These are phyloP conservation scores for Hylyphantes graminicola DNA, from an alignment of 1,140 invertebrate species.

Conservation along the genomic window DNA sequence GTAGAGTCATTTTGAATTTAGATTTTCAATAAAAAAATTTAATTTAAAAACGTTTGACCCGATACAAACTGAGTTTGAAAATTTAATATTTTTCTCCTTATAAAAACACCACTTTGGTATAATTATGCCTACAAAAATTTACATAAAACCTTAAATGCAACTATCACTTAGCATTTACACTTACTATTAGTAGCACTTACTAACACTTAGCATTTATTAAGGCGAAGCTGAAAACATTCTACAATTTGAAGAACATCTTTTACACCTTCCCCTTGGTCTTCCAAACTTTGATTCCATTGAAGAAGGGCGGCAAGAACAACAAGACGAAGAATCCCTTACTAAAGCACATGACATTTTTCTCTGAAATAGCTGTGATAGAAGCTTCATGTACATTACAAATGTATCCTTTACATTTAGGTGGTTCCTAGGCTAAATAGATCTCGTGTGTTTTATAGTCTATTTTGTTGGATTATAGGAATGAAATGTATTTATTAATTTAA, in stretches of 20 bases:
- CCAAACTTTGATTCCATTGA: conserved; percentile 78
- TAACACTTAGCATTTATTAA: conserved; percentile 63
- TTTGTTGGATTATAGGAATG: not conserved
- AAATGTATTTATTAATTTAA: conserved; percentile 1
- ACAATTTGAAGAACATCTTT: conserved; percentile 76
- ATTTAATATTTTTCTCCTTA: too few species aligned
- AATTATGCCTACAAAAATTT: too few species aligned
- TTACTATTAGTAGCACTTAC: too few species aligned
- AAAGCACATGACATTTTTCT: conserved; percentile 67
- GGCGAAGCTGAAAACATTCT: conserved; percentile 84
- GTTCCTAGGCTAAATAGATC: not conserved
- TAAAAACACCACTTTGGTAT: too few species aligned
- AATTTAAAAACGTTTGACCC: too few species aligned
- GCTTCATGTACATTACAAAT: not conserved
- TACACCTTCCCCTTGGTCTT: conserved; percentile 77
- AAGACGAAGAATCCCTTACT: conserved; percentile 72
- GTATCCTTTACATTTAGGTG: not conserved
- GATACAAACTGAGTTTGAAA: too few species aligned
- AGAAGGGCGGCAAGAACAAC: conserved; percentile 74
- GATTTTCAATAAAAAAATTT: too few species aligned
- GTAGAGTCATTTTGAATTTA: too few species aligned
- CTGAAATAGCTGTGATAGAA: conserved; percentile 60
- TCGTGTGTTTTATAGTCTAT: too few species aligned
- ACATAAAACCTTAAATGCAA: too few species aligned
- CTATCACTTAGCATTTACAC: too few species aligned